Conservation (phyloP, 2,888 invertebrate species). For the Pilophorus perplexus region DNA sequence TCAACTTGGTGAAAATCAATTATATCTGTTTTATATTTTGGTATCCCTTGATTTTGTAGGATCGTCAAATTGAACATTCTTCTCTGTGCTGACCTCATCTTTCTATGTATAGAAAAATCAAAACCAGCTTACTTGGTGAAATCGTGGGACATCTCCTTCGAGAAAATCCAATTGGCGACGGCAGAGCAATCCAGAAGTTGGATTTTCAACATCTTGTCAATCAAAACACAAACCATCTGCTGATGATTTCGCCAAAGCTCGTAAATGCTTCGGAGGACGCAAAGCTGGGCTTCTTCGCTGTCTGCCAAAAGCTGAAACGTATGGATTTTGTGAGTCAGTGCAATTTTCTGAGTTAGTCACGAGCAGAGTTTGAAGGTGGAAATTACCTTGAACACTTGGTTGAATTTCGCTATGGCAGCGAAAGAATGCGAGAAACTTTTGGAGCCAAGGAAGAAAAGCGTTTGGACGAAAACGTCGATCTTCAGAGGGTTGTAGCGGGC, state of each 20-base stretch:
- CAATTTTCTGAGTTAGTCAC: too few species aligned
- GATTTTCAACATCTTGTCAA: slow-evolving; percentile 96
- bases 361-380: too few species aligned
- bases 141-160: slow-evolving; percentile 84
- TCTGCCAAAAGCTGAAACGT: slow-evolving; percentile 74
- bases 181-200: slow-evolving; percentile 96
- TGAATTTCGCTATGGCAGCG: slow-evolving; percentile 96
- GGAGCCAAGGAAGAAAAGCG: slow-evolving; percentile 85
- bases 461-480: slow-evolving; percentile 96
- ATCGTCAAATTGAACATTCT: too few species aligned
- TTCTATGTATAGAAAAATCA: too few species aligned
- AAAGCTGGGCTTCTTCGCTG: slow-evolving; percentile 93
- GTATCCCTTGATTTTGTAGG: too few species aligned
- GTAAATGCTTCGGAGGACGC: slow-evolving; percentile 85
- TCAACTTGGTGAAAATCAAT: too few species aligned
- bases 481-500: slow-evolving; percentile 84
- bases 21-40: too few species aligned
- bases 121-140: slow-evolving; percentile 71
- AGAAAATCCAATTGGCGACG: slow-evolving; percentile 97
- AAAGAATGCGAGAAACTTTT: slow-evolving; percentile 98
- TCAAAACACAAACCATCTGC: slow-evolving; percentile 94
- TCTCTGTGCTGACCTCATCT: too few species aligned
- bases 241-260: slow-evolving; percentile 95
- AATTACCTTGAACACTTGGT: slow-evolving; percentile 79
- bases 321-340: background rate